phyloP scores from a whole-genome alignment of 1,140 invertebrate species.

The Uloborus diversus region DNA sequence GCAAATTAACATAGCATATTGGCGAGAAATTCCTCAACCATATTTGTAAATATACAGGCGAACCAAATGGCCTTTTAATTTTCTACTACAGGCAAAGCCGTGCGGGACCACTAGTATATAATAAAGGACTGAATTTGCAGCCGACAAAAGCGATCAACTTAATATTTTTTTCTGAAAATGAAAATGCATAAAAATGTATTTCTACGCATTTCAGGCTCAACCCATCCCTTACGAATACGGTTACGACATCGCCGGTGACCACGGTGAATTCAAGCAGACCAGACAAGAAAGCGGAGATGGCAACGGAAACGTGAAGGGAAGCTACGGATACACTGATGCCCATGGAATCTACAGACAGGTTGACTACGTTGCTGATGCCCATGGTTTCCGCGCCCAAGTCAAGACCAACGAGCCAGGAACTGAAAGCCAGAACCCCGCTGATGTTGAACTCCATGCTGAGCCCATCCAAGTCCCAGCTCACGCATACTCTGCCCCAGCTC shows the following conservation, averaged over 20 bases:
- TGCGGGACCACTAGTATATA: too few relatives aligned
- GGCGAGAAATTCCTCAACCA: too few relatives aligned
- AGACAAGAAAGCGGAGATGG: slow-evolving; percentile 48
- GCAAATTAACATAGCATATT: too few relatives aligned
- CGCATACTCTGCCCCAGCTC: slow-evolving; percentile 8
- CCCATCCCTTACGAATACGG: slow-evolving; percentile 55
- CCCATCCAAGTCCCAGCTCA: slow-evolving; percentile 17
- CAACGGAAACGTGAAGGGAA: slow-evolving; percentile 50
- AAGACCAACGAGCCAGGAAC: slow-evolving; percentile 59
- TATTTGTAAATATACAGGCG: too few relatives aligned
- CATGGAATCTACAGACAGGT: slow-evolving; percentile 57
- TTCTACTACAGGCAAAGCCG: too few relatives aligned
- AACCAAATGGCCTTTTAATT: too few relatives aligned
- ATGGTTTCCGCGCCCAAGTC: slow-evolving; percentile 57
- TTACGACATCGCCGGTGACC: slow-evolving; percentile 47
- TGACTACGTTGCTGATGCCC: slow-evolving; percentile 56
- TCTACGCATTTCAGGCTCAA: slow-evolving; percentile 17
- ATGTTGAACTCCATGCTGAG: slow-evolving; percentile 42
- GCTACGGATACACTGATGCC: slow-evolving; percentile 48
- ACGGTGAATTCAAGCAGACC: slow-evolving; percentile 45
- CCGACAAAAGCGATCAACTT: too few relatives aligned
- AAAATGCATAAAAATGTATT: too few relatives aligned
- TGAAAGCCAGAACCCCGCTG: slow-evolving; percentile 45
- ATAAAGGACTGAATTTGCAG: too few relatives aligned
- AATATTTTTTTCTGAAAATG: too few relatives aligned